Evolutionary conservation across 2,888 invertebrate genomes (phyloP), one percentile per base, ranked within the genome.

Genomic region (Andrena bicolor): DNA sequence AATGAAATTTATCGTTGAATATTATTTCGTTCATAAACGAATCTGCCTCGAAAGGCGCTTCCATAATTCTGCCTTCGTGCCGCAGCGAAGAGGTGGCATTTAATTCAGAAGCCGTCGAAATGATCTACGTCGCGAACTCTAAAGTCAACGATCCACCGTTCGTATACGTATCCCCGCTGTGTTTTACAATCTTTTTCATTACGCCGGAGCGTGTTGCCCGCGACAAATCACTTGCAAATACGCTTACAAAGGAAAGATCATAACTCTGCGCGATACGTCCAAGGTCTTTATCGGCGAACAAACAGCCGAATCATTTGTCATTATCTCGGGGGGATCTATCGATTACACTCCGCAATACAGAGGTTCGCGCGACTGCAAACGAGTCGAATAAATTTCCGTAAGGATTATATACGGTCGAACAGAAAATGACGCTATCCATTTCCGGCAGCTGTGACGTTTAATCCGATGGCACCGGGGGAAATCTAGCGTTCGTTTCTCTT

Each of bases 401-500:
- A 66, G 56, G 79, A 84, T 86, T 85, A 86, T 86, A 74, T 71
- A 82, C 77, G 73, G 56, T 75, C 75, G 82, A 73, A 78, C 84
- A 78, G 84, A 66, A 82, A 85, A 83, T 83, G 79, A 76, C 81
- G 85, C 87, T 80, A 87, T 87, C 77, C 80, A 80, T 87, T 87
- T 82, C 75, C 87, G 84, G 71, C 85, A 71, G 75, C 87, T 75
- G 80, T 85, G 87, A 87, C 81, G 81, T 83, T 87, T 87, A 85
- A 87, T 87, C 87, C 87, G 68, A 79, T 83, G 83, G 75, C 83
- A 83, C 85, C 74, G 60, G 83, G 80, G 86, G 86, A 87, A 87
- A 86, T 87, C 86, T 80, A 85, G 76, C 76, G 71, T 85, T 83
- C 79, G 73, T 48, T 53, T 71, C 61, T 70, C 81, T 71, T 75